Evolutionary conservation across 2,113 vertebrate genomes (phyloP).

Genomic region (Gambusia affinis): DNA sequence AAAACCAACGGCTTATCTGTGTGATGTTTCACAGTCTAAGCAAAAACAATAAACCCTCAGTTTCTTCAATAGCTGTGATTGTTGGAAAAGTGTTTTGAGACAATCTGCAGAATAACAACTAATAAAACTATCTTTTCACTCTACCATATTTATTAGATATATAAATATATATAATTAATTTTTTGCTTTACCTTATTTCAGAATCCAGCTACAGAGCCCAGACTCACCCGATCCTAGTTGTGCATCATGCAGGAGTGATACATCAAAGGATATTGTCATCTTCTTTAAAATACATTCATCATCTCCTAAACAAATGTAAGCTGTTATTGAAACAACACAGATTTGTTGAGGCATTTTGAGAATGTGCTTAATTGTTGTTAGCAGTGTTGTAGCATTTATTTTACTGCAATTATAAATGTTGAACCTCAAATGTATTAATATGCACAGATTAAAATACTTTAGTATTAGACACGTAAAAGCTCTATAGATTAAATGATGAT

Average conservation of each 20-base stretch:
- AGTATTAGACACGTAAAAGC: too few species aligned
- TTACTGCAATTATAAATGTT: neutral
- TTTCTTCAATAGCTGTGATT: neutral
- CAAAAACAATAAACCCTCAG: neutral
- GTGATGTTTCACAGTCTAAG: neutral
- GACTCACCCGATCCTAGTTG: constrained; percentile 2
- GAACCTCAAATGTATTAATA: neutral
- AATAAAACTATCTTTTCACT: neutral
- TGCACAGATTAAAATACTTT: too few species aligned
- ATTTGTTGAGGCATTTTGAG: neutral
- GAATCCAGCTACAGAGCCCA: neutral
- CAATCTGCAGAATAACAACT: neutral
- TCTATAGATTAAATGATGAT: too few species aligned
- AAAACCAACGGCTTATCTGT: neutral
- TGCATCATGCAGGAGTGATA: neutral
- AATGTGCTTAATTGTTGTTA: neutral
- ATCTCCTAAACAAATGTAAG: constrained; percentile 3
- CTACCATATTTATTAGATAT: neutral
- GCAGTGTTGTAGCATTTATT: neutral
- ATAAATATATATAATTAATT: too few species aligned
- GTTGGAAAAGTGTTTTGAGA: too few species aligned
- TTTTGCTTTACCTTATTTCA: neutral
- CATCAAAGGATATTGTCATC: neutral
- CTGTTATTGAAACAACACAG: neutral
- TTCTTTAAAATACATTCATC: neutral